Base-by-base conservation (phyloP, 2,888 invertebrate genomes). In the Reticulitermes lucifugus region DNA sequence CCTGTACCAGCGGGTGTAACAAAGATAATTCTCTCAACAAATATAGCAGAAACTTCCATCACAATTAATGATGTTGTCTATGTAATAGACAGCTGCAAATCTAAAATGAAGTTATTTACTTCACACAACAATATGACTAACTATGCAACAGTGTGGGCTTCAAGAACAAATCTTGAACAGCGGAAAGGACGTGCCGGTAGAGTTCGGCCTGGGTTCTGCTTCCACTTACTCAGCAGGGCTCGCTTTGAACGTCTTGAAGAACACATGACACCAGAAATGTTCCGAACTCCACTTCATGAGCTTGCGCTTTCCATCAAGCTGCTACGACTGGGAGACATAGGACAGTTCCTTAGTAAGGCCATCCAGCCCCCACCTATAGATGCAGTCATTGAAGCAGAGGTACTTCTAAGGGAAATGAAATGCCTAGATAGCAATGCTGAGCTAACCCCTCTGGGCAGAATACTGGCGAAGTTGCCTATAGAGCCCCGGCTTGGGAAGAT, bases 41-140 rank as follows among this genome's bases (percentile, higher is more conserved):
- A 99, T 90, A 99, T 99, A 89, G 99, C 99, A 0, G 99, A 99
- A 92, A 98, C 99, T 0, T 98, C 98, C 10, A 97, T 99, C 88
- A 99, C 99, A 0, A 99, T 99, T 88, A 97, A 99, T 91, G 99
- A 99, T 90, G 98, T 99, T 3, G 98, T 99, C 1, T 99, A 96
- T 91, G 99, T 99, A 0, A 96, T 99, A 86, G 99, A 99, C 90
- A 96, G 97, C 75, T 98, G 99, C 92, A 98, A 99, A 91, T 97
- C 98, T 0, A 98, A 99, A 90, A 97, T 99, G 95, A 99, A 99
- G 90, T 93, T 99, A 89, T 99, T 99, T 90, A 99, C 99, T 0
- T 98, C 98, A 0, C 98, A 99, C 91, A 99, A 99, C 91, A 99
- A 99, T 91, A 97, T 99, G 96, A 99, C 99, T 0, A 98, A 98